Evolutionary conservation across 2,113 vertebrate genomes (phyloP), one percentile per base, ranked within the genome.

Genomic region (Alethe diademata): DNA sequence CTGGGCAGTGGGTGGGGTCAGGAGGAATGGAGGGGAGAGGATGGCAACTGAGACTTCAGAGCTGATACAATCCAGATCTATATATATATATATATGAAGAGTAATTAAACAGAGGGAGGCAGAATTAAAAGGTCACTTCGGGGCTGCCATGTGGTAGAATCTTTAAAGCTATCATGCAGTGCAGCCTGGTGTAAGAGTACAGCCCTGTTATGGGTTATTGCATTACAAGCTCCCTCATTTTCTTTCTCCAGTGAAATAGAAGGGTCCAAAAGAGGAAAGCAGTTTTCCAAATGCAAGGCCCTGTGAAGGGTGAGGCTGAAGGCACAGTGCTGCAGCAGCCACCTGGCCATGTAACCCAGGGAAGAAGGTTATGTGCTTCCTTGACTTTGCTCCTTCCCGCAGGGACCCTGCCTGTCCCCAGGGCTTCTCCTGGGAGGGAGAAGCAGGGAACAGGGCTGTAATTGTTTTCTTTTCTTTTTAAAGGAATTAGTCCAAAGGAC

Each of bases 71-170:
- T 67, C 71, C 67, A 78, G 26, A 80, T 51, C 60, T 78, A 36
- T 26, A 45, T 62, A 50, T 18, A 15, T 48, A 48, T 12, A 28
- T 58, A 91, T 87, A 56, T 56, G 23, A n/a, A 57, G 56, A 86
- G 78, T 80, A 96, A 96, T 95, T 95, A 92, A 92, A 83, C 47
- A 80, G 78, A 90, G 23, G n/a, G 85, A 96, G 60, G 43, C 47
- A 76, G 94, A 96, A 90, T 96, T 90, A 95, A 94, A 92, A 80
- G 95, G 95, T 95, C 93, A 92, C 19, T 58, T 92, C 3, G 14
- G 88, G 86, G 92, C 82, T 96, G 88, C 69, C 78, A 82, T 1
- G 4, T 88, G 92, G 75, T 48, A 88, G 72, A 72, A 61, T 84
- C 67, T 64, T 86, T 74, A 96, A 94, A 95, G 78, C 78, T 60